Evolutionary conservation across 2,797 vertebrate species (phyloP).

Genomic region (Paedocypris micromegethes): DNA sequence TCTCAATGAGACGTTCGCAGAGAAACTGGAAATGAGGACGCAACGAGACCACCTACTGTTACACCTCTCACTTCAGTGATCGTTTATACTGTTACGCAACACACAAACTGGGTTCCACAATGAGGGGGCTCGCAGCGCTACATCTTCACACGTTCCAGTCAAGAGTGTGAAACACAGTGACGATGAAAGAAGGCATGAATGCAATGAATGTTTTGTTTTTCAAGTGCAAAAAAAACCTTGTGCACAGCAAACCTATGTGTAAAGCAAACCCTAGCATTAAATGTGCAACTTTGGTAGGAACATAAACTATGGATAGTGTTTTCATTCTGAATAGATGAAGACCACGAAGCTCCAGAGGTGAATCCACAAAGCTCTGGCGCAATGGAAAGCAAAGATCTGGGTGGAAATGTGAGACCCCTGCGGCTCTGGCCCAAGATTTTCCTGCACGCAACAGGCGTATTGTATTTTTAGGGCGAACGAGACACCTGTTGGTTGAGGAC

Average conservation of each 20-base stretch:
- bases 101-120: conserved; percentile 15
- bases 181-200: too few relatives aligned
- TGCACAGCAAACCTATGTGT: too few relatives aligned
- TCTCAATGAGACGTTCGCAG: conserved; percentile 21
- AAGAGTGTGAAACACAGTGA: conserved; percentile 1
- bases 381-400: conserved; percentile 6
- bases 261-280: too few relatives aligned
- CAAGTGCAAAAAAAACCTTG: too few relatives aligned
- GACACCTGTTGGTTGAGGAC: conserved; percentile 32
- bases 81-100: conserved; percentile 16
- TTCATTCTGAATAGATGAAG: background rate
- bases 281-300: too few relatives aligned
- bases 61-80: conserved; percentile 15
- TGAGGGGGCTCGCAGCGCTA: background rate
- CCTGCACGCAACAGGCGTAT: conserved; percentile 35
- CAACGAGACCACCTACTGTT: background rate
- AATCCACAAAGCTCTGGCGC: conserved; percentile 5
- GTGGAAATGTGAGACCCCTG: conserved; percentile 31
- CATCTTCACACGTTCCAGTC: conserved; percentile 12
- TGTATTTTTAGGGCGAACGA: conserved; percentile 45
- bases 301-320: too few relatives aligned
- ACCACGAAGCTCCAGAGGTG: background rate
- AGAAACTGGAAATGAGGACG: conserved; percentile 7
- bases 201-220: too few relatives aligned
- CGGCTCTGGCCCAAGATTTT: conserved; percentile 34